Percentiles rank a stretch among this genome's conserved stretches.
Conservation (phyloP, 1,140 invertebrate genomes). For the Drosophila pectinifera region DNA sequence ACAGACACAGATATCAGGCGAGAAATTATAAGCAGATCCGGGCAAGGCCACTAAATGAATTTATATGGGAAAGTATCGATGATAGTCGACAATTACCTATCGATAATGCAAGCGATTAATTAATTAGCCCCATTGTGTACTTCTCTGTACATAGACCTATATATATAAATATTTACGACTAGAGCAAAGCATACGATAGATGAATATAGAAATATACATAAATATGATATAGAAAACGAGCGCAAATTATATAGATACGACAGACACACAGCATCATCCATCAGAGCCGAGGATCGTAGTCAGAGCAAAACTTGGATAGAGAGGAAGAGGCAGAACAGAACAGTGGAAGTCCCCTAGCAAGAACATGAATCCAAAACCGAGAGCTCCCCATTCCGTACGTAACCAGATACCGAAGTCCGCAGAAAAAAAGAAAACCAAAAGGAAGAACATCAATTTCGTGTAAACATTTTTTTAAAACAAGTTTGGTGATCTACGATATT, state of each 20-base stretch:
- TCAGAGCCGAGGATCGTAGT: slow-evolving; percentile 34
- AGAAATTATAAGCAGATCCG: slow-evolving; percentile 23
- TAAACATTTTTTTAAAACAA: slow-evolving; percentile 84
- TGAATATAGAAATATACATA: slow-evolving; percentile 53
- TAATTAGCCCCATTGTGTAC: slow-evolving; percentile 49
- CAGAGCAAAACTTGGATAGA: slow-evolving; percentile 28
- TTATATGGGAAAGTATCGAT: slow-evolving; percentile 42
- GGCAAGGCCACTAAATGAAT: slow-evolving; percentile 43
- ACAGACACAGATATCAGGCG: slow-evolving; percentile 43
- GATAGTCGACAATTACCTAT: slow-evolving; percentile 32
- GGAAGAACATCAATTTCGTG: slow-evolving; percentile 60
- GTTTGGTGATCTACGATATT: slow-evolving; percentile 85
- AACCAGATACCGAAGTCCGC: slow-evolving; percentile 15
- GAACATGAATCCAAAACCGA: slow-evolving; percentile 1
- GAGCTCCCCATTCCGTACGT: slow-evolving; percentile 3
- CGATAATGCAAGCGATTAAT: slow-evolving; percentile 40
- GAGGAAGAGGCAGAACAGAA: slow-evolving; percentile 38
- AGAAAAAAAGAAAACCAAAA: slow-evolving; percentile 36
- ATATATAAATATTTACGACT: slow-evolving; percentile 48
- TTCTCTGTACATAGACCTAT: slow-evolving; percentile 64
- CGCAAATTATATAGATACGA: slow-evolving; percentile 62
- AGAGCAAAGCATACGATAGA: slow-evolving; percentile 56
- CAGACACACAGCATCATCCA: slow-evolving; percentile 37
- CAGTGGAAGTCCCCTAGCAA: slow-evolving; percentile 3
- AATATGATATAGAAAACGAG: slow-evolving; percentile 50